Base-by-base conservation (phyloP, 1,140 invertebrate genomes). In the Drosophila navojoa region DNA sequence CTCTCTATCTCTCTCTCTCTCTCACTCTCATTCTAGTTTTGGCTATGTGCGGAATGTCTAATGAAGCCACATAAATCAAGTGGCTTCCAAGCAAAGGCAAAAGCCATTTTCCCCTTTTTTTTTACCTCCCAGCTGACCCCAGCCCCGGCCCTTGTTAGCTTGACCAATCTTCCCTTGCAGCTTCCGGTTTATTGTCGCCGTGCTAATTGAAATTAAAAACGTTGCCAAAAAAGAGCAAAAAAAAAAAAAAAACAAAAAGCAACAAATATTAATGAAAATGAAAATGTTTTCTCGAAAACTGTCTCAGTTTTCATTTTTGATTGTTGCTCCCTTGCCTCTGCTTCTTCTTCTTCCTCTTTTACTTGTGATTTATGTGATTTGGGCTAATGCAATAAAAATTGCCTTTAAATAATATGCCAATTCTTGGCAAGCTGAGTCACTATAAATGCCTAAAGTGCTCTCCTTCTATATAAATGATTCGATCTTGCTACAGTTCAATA, bases 31-130 rank as follows among this genome's bases (percentile, higher is more conserved):
- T 40, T 16, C 47, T 35, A 50, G 25, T 38, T 60, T 67, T 62
- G 40, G 53, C 61, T 73, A 86, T 90, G 73, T 90, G 76, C 52
- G 77, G 87, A 90, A 90, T 90, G 82, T 77, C 74, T 90, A 90
- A 90, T 90, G 82, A 87, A 90, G 86, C 87, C 87, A 90, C 82
- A 90, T 90, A 90, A 90, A 90, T 90, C 87, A 90, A 90, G 77
- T 90, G 81, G 72, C 57, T 57, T 42, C 49, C 29, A 42, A 44
- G 16, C 25, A 38, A 45, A 61, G 47, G 67, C 66, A 47, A 60
- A 78, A 40, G 44, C 52, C 71, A 55, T 72, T 59, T 67, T 25
- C 58, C 59, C 59, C 42, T 40, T n/a, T 47, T 19, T n/a, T 45
- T 44, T 16, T 13, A 27, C n/a, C 61, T 47, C 10, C 10, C 1